Evolutionary conservation across 2,888 invertebrate genomes (phyloP), one percentile per base, ranked within the genome.

Genomic region (Blastobasis lacticolella): DNA sequence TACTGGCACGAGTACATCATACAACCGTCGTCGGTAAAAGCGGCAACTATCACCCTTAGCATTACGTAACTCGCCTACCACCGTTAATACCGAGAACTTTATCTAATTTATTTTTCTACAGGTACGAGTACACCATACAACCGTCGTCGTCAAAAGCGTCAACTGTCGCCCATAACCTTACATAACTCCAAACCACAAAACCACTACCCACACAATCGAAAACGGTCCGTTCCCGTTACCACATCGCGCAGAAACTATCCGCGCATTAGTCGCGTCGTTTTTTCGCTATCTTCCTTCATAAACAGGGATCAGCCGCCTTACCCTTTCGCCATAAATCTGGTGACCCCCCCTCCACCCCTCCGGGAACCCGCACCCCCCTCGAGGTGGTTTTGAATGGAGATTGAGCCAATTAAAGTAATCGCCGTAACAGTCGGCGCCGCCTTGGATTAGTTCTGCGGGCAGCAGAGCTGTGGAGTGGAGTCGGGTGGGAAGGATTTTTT

Each of bases 351-450:
- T 49, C 56, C 56, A 55, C 62, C 61, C 63, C 53, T 54, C 60
- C 3, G 23, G 23, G 23, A n/a, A 1, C 23, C 56, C 62, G 61
- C 59, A 52, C 50, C 52, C 51, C 59, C 77, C 74, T 71, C 81
- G 84, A 85, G 86, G 87, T 82, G 88, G 88, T 88, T 88, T 89
- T 90, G 89, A 89, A 90, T 89, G 88, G 89, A 90, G 90, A 89
- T 90, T 90, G 89, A 90, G 90, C 90, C 91, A 91, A 91, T 91
- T 91, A 91, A 91, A 91, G 90, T 91, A 91, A 90, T 91, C 90
- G 89, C 90, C 90, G 89, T 90, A 90, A 90, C 90, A 91, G 90
- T 90, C 90, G 90, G 90, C 91, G 90, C 89, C 90, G 91, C 90
- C 90, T 89, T 88, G 91, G 91, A 91, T 91, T 91, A 91, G 89